Percentiles rank a stretch among this genome's conserved stretches.
phyloP scores from a whole-genome alignment of 2,797 vertebrate species.

The Tadarida brasiliensis region DNA sequence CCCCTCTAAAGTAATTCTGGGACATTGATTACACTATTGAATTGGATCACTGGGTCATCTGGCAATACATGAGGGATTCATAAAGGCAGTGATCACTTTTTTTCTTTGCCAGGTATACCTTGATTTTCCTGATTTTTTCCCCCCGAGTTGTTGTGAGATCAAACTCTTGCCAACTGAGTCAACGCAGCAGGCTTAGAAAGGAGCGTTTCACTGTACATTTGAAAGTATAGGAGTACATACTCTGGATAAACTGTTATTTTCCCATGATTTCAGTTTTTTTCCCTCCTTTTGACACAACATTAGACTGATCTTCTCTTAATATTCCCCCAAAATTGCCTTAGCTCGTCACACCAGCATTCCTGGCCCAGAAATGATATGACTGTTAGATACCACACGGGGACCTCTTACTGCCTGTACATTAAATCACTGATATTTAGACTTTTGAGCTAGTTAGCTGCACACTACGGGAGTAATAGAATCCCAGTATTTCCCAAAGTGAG shows the following conservation, averaged over 20 bases:
- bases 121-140: not conserved
- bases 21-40: not conserved
- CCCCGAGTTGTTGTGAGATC: not conserved
- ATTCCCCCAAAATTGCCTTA: not conserved
- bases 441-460: not conserved
- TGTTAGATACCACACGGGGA: not conserved
- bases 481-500: not conserved
- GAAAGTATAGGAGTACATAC: not conserved
- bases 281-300: not conserved
- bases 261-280: not conserved
- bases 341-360: constrained; percentile 31
- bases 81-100: not conserved
- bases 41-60: not conserved
- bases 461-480: not conserved
- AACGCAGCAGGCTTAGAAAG: not conserved
- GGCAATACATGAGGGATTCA: not conserved
- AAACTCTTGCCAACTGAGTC: not conserved
- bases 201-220: constrained; percentile 18
- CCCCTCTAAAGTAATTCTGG: not conserved
- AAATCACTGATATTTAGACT: not conserved
- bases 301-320: constrained; percentile 7
- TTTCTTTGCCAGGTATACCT: constrained; percentile 13
- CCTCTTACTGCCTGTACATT: not conserved
- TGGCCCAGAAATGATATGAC: not conserved
- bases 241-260: constrained; percentile 50